Percentiles rank a stretch among this genome's conserved stretches.
phyloP scores from a whole-genome alignment of 2,113 vertebrate species.

The Atherinomorus stipes region DNA sequence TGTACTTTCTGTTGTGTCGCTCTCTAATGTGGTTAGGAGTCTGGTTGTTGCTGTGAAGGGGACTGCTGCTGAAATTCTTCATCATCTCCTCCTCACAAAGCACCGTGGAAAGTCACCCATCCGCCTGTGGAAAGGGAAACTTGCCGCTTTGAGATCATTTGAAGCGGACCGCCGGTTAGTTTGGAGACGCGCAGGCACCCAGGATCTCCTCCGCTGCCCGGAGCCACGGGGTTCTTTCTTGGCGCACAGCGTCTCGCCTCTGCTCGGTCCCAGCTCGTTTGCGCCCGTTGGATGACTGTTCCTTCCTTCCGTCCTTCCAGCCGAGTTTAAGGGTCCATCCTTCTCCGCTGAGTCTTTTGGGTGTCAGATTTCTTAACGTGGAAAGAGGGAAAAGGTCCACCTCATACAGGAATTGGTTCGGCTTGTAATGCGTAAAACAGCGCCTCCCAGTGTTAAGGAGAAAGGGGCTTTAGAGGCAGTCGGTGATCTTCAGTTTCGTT shows the following conservation, averaged over 20 bases:
- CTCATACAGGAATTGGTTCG: conserved; percentile 27
- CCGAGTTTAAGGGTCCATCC: conserved; percentile 79
- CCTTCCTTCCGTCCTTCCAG: conserved; percentile 70
- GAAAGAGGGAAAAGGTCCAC: conserved; percentile 77
- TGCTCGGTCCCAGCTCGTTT: conserved; percentile 37
- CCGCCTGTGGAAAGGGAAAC: conserved; percentile 80
- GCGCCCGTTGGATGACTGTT: conserved; percentile 60
- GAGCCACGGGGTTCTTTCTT: conserved; percentile 50
- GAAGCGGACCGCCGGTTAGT: conserved; percentile 36
- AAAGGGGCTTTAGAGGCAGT: background rate
- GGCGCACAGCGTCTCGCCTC: conserved; percentile 41
- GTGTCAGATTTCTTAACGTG: conserved; percentile 84
- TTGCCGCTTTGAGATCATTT: conserved; percentile 73
- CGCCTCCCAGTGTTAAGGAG: conserved; percentile 60
- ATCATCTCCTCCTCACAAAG: conserved; percentile 89
- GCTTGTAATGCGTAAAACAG: conserved; percentile 57
- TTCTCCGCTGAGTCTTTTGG: conserved; percentile 63
- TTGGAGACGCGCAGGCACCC: conserved; percentile 52
- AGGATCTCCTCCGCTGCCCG: conserved; percentile 47
- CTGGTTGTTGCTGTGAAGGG: conserved; percentile 78
- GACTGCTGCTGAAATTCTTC: conserved; percentile 88
- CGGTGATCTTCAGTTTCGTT: background rate
- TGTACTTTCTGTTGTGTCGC: conserved; percentile 76
- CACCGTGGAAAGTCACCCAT: conserved; percentile 86
- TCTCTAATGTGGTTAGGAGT: conserved; percentile 81